Evolutionary conservation across 1,140 invertebrate species (phyloP).

Genomic region (Nixonia krombeini): DNA sequence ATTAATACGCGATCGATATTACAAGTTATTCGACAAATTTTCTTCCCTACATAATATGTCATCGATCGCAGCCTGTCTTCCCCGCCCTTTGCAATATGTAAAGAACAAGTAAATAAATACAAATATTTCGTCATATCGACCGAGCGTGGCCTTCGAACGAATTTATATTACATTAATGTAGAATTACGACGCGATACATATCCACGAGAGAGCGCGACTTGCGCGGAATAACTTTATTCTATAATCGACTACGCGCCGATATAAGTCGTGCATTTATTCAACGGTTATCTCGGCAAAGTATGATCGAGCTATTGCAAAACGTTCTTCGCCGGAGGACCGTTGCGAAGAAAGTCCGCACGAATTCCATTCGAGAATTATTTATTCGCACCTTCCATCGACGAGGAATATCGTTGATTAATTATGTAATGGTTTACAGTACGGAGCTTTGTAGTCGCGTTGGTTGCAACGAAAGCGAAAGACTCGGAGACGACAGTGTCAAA

Average conservation of each 20-base stretch:
- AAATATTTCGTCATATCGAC: slow-evolving; percentile 35
- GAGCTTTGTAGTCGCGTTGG: no score
- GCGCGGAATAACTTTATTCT: slow-evolving; percentile 23
- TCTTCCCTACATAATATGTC: background rate
- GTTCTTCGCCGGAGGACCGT: no score
- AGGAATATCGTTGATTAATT: no score
- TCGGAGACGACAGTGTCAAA: no score
- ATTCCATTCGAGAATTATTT: no score
- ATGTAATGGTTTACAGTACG: no score
- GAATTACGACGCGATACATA: slow-evolving; percentile 31
- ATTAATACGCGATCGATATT: slow-evolving; percentile 34
- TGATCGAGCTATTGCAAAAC: background rate
- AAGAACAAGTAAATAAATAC: slow-evolving; percentile 43
- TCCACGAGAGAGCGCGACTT: slow-evolving; percentile 20
- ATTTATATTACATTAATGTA: slow-evolving; percentile 42
- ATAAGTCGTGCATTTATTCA: slow-evolving; percentile 11
- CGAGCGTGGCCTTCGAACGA: slow-evolving; percentile 27
- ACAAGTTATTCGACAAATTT: slow-evolving; percentile 32
- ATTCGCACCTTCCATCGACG: no score
- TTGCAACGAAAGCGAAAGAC: no score
- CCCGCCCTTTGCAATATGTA: slow-evolving; percentile 24
- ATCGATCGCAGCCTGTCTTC: slow-evolving; percentile 26
- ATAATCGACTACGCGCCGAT: slow-evolving; percentile 12
- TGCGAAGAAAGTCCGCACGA: no score
- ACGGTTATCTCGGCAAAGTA: background rate